phyloP scores from a whole-genome alignment of 1,140 invertebrate species.

The Coenobita brevimanus region DNA sequence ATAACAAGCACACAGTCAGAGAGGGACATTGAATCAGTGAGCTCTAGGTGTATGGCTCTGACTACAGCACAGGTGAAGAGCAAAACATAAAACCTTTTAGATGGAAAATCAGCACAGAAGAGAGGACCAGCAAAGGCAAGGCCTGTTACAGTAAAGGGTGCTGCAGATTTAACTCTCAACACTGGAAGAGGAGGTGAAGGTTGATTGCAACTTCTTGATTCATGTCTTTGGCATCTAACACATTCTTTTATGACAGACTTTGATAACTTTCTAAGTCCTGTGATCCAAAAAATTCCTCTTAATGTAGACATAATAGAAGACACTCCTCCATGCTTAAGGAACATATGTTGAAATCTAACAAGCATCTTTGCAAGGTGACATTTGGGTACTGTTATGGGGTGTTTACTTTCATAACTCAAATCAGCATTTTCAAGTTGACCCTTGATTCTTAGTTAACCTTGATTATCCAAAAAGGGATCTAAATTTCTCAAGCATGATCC shows the following conservation, averaged over 20 bases:
- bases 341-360: no score
- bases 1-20: no score
- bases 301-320: no score
- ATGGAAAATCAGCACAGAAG: constrained; percentile 19
- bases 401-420: no score
- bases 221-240: no score
- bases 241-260: constrained; percentile 29
- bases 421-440: constrained; percentile 16
- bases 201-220: no score
- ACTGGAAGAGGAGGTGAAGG: no score
- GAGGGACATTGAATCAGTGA: no score
- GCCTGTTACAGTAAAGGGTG: constrained; percentile 36
- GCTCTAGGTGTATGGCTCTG: constrained; percentile 15
- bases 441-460: constrained; percentile 36
- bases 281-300: constrained; percentile 37
- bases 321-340: no score
- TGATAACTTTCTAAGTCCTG: constrained; percentile 1
- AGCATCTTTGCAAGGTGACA: constrained; percentile 9
- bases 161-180: constrained; percentile 16
- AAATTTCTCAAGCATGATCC: no score
- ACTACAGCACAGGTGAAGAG: constrained; percentile 15
- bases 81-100: no score
- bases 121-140: constrained; percentile 34
- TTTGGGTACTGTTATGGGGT: constrained; percentile 36
- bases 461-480: no score